Base-by-base conservation (phyloP, 2,888 invertebrate genomes). In the Lampropteryx suffumata region DNA sequence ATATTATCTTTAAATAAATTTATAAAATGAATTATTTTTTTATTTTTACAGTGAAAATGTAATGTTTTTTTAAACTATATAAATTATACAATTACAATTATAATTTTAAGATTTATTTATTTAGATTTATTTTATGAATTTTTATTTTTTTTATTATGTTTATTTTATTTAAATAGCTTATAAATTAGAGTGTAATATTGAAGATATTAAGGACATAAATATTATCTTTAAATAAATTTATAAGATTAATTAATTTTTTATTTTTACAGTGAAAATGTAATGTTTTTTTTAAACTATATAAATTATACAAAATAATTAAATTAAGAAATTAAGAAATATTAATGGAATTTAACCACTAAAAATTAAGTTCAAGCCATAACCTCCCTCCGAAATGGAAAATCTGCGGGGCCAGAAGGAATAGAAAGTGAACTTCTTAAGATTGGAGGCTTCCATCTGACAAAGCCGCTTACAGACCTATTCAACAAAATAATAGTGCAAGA, bases 231-330 rank as follows among this genome's bases (percentile, higher is more conserved):
- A 66, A 70, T 64, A 3, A 44, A 73, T 76, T 73, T 73, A 74
- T 73, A 79, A 74, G 79, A 76, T 77, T 53, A 59, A 68, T 17
- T 17, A 3, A 49, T 35, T 64, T 76, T 90, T 90, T 92, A 87
- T 84, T 90, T 90, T 92, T 92, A 92, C 88, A 92, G 69, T 92
- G 92, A 92, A 93, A 93, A 91, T 92, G 88, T 92, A 92, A 92
- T 71, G 92, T 93, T 92, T 93, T 92, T 55, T 27, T 82, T 92
- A 92, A 92, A 92, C 91, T 92, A 92, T 90, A 91, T 90, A 91
- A 91, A 90, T 85, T 0, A 8, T 9, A 9, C 0, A 33, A 3
- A 8, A 9, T n/a, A n/a, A n/a, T n/a, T n/a, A n/a, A 33, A 9
- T 9, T 13, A 13, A 32, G 8, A 33, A 9, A 33, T 9, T 17